A percentile compares a stretch with the other conserved stretches of the same genome.
Evolutionary conservation across 2,113 vertebrate species (phyloP).

Genomic region (Neodon shergylaensis): DNA sequence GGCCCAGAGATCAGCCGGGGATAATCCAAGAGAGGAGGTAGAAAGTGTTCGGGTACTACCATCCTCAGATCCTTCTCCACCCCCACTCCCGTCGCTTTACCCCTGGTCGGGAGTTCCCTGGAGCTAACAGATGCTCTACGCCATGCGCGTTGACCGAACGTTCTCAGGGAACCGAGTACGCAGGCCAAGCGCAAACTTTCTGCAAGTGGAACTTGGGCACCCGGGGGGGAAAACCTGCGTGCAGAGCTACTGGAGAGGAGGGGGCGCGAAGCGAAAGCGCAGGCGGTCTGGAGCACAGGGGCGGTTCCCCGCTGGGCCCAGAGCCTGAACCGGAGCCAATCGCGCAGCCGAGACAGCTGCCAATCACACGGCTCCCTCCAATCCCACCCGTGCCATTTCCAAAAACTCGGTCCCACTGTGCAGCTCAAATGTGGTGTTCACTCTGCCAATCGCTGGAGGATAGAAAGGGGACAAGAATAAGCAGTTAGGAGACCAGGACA

Average conservation of each 20-base stretch:
- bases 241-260: slow-evolving; percentile 57
- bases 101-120: background rate
- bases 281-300: slow-evolving; percentile 89
- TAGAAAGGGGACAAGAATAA: slow-evolving; percentile 94
- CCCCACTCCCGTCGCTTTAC: background rate
- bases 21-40: background rate
- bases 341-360: slow-evolving; percentile 93
- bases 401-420: slow-evolving; percentile 95
- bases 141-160: background rate
- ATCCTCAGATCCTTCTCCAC: background rate
- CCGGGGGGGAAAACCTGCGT: slow-evolving; percentile 75
- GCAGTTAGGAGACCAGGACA: slow-evolving; percentile 95
- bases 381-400: slow-evolving; percentile 97
- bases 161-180: slow-evolving; percentile 54
- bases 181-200: slow-evolving; percentile 88
- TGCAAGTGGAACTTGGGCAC: slow-evolving; percentile 90
- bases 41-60: background rate
- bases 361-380: slow-evolving; percentile 97
- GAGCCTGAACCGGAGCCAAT: slow-evolving; percentile 98
- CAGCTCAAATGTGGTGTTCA: slow-evolving; percentile 93
- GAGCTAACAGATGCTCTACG: background rate
- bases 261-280: slow-evolving; percentile 79
- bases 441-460: slow-evolving; percentile 99
- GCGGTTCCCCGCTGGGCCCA: slow-evolving; percentile 94
- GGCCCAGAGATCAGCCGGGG: background rate